phyloP scores from a whole-genome alignment of 2,797 vertebrate species.

The Amblyraja radiata region DNA sequence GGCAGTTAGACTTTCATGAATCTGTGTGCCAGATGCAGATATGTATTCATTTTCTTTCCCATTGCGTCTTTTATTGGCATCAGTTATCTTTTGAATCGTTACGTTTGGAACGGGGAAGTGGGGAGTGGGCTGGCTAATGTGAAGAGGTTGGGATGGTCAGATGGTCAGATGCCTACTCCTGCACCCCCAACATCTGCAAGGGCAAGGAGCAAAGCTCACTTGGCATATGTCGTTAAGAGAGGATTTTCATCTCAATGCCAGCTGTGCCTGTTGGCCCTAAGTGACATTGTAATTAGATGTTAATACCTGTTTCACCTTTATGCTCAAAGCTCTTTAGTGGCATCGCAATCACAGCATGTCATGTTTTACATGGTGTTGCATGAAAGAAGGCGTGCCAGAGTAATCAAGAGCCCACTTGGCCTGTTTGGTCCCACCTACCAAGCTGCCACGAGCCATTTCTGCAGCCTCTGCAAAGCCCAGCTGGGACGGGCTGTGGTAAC shows the following conservation, averaged over 20 bases:
- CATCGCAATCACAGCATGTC: slow-evolving; percentile 9
- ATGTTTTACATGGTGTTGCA: slow-evolving; percentile 18
- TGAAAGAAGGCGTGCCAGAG: neutral
- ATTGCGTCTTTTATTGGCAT: neutral
- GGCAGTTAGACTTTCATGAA: neutral
- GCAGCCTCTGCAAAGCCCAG: neutral
- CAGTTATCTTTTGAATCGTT: neutral
- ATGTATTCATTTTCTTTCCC: neutral
- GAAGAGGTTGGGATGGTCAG: neutral
- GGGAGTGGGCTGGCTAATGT: neutral
- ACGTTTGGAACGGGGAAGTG: neutral
- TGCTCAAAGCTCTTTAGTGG: neutral
- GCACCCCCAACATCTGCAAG: neutral
- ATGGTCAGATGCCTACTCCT: neutral
- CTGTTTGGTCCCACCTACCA: neutral
- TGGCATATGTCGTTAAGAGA: neutral
- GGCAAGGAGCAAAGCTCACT: neutral
- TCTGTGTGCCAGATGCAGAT: neutral
- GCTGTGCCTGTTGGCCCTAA: neutral
- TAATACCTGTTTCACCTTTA: neutral
- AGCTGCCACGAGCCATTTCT: slow-evolving; percentile 10
- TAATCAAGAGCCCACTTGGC: neutral
- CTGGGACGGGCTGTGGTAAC: neutral
- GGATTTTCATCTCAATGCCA: neutral
- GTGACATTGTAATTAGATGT: neutral